Evolutionary conservation across 2,888 invertebrate genomes (phyloP).

Genomic region (Micropterix aruncella): DNA sequence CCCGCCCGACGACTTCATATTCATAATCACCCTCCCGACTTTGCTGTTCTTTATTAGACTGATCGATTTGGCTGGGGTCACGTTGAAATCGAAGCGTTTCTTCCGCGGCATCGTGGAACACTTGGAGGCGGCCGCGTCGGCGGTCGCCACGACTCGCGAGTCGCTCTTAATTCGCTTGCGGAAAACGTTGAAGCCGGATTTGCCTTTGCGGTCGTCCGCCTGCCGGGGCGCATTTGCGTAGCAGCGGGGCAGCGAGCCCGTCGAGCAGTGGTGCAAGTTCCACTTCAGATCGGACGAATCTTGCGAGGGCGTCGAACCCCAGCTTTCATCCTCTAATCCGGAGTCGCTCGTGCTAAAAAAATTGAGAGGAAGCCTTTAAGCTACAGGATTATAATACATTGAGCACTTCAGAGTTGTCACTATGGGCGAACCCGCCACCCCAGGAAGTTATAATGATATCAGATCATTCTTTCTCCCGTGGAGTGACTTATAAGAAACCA

Average conservation of each 20-base stretch:
- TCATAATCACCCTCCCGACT: constrained; percentile 23
- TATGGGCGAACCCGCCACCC: no score
- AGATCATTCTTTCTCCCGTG: no score
- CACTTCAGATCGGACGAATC: not conserved
- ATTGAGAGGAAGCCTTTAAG: not conserved
- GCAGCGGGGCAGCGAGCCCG: not conserved
- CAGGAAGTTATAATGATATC: no score
- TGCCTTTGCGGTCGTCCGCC: not conserved
- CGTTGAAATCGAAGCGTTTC: constrained; percentile 32
- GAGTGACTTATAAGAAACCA: no score
- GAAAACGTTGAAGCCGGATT: not conserved
- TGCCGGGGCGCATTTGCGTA: not conserved
- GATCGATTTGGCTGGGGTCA: constrained; percentile 21
- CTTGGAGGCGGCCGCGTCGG: not conserved
- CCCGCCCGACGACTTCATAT: not conserved
- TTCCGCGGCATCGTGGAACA: constrained; percentile 20
- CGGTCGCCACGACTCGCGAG: not conserved
- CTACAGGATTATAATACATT: no score
- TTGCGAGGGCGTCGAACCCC: not conserved
- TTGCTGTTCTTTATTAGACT: constrained; percentile 35
- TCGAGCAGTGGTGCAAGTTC: not conserved
- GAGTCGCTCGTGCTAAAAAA: not conserved
- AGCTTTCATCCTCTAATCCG: not conserved
- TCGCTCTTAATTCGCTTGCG: not conserved
- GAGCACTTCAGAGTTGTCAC: no score